A percentile compares a stretch with the other conserved stretches of the same genome.
Conservation (phyloP, 2,113 vertebrate species). For the Sphyrna mokarran region DNA sequence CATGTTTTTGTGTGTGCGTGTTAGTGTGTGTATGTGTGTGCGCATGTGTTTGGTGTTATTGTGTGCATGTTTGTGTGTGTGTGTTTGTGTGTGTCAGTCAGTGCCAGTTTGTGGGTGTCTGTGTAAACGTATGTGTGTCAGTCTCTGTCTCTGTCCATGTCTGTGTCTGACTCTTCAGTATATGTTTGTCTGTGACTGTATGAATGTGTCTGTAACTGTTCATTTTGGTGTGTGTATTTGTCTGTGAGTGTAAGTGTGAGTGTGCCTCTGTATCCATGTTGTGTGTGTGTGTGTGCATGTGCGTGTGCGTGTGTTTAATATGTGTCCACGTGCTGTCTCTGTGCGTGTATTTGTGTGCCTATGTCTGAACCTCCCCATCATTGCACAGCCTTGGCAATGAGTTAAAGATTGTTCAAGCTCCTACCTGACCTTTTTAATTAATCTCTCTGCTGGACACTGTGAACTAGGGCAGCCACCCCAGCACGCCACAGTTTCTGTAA, state of each 20-base stretch:
- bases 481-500: background rate
- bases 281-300: background rate
- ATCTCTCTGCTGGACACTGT: conserved; percentile 63
- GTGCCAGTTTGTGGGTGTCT: too few relatives aligned
- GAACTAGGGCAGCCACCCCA: conserved; percentile 47
- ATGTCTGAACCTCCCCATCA: background rate
- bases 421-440: conserved; percentile 64
- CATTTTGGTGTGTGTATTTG: background rate
- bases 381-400: background rate
- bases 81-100: too few relatives aligned
- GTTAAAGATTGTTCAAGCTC: conserved; percentile 17
- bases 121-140: too few relatives aligned
- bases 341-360: too few relatives aligned
- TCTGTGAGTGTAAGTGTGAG: background rate
- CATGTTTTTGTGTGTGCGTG: background rate
- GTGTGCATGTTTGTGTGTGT: background rate
- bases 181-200: background rate
- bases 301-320: background rate
- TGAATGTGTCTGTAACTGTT: background rate
- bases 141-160: too few relatives aligned
- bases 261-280: background rate
- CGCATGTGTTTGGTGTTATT: too few relatives aligned
- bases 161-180: background rate
- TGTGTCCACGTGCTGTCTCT: background rate
- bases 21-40: background rate